phyloP scores from a whole-genome alignment of 2,797 vertebrate species.

The Scomberomorus guttatus region DNA sequence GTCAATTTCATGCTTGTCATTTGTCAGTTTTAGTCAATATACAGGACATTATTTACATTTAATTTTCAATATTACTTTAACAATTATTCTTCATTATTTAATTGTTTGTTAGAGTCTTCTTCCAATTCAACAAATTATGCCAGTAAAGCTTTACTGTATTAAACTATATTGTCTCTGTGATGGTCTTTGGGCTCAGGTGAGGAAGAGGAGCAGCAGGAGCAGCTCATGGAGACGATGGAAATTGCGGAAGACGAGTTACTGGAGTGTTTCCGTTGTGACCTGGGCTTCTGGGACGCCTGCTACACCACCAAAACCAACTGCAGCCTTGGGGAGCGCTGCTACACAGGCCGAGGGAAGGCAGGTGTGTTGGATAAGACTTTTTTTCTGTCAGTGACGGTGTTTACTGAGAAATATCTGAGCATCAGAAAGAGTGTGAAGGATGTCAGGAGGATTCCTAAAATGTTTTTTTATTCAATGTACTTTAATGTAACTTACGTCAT shows the following conservation, averaged over 20 bases:
- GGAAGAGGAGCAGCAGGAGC: slow-evolving; percentile 57
- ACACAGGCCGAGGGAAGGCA: slow-evolving; percentile 78
- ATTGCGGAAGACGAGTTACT: slow-evolving; percentile 51
- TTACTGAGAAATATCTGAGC: neutral
- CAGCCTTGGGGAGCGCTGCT: slow-evolving; percentile 76
- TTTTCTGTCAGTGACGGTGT: neutral
- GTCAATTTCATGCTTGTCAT: neutral
- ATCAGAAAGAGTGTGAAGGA: neutral
- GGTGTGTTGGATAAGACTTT: slow-evolving; percentile 62
- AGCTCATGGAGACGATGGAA: slow-evolving; percentile 39
- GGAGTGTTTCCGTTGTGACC: slow-evolving; percentile 81
- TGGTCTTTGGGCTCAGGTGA: slow-evolving; percentile 59
- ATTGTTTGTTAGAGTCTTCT: neutral
- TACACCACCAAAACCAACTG: slow-evolving; percentile 77
- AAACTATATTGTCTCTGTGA: neutral
- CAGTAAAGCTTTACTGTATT: slow-evolving; percentile 5
- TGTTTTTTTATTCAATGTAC: neutral
- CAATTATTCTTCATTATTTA: neutral
- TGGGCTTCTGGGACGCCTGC: slow-evolving; percentile 83
- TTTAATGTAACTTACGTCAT: neutral
- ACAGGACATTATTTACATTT: neutral
- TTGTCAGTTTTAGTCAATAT: neutral
- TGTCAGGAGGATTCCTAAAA: neutral
- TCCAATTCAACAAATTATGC: neutral
- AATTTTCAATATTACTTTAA: neutral